Percentiles rank a stretch among this genome's conserved stretches.
These are phyloP conservation scores for Drosophila prosaltans DNA, from an alignment of 1,140 invertebrate species.

Conservation along the genomic window DNA sequence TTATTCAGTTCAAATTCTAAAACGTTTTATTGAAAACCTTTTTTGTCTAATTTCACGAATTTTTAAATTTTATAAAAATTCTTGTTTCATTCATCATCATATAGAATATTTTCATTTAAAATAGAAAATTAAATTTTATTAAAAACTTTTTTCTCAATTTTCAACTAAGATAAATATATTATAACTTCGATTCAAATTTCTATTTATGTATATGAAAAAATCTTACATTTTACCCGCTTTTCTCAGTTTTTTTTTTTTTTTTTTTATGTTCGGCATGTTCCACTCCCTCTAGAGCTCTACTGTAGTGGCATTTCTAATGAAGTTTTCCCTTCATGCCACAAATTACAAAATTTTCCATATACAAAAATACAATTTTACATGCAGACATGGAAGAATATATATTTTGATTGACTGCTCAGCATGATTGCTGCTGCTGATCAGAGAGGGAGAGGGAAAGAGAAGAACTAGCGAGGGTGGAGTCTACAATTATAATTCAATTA, in stretches of 20 bases:
- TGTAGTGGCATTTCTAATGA: slow-evolving; percentile 52
- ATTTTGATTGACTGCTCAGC: slow-evolving; percentile 75
- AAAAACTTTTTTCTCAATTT: too few relatives aligned
- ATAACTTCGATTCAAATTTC: too few relatives aligned
- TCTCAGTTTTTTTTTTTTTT: not conserved
- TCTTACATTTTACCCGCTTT: too few relatives aligned
- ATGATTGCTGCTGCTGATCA: slow-evolving; percentile 66
- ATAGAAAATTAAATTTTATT: too few relatives aligned
- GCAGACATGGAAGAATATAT: not conserved
- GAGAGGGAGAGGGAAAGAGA: slow-evolving; percentile 28
- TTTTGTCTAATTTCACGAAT: too few relatives aligned
- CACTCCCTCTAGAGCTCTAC: slow-evolving; percentile 35
- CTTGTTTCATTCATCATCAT: too few relatives aligned
- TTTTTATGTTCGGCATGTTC: not conserved
- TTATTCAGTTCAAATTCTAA: too few relatives aligned
- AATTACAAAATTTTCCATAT: slow-evolving; percentile 15
- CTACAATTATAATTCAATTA: slow-evolving; percentile 79
- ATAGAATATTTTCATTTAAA: too few relatives aligned
- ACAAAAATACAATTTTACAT: slow-evolving; percentile 27
- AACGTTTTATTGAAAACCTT: too few relatives aligned
- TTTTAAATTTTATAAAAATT: too few relatives aligned
- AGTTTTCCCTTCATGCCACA: slow-evolving; percentile 32
- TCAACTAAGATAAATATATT: too few relatives aligned
- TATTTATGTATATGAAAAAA: too few relatives aligned
- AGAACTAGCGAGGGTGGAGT: slow-evolving; percentile 25